phyloP scores from a whole-genome alignment of 1,140 invertebrate genomes.

The Andricus grossulariae region DNA sequence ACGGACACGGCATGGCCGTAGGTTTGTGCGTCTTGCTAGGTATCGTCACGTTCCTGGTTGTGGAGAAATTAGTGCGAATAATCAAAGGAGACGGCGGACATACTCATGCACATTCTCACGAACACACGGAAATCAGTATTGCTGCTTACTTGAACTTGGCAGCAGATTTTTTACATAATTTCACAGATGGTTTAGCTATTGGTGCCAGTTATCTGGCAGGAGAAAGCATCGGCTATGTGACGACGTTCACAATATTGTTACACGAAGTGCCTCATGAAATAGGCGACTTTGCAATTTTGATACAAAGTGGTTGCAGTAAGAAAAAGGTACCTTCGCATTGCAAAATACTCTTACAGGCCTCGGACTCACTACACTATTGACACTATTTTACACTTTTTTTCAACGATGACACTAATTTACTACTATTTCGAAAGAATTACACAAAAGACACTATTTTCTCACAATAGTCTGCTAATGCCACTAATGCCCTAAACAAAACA shows the following conservation, averaged over 20 bases:
- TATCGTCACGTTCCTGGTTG: slow-evolving; percentile 93
- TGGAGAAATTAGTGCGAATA: slow-evolving; percentile 94
- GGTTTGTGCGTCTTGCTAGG: slow-evolving; percentile 93
- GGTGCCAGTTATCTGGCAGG: slow-evolving; percentile 97
- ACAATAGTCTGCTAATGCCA: too few species aligned
- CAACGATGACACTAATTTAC: too few species aligned
- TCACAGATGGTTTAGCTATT: slow-evolving; percentile 97
- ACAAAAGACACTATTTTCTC: too few species aligned
- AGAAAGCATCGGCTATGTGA: slow-evolving; percentile 87
- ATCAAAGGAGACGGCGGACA: slow-evolving; percentile 88
- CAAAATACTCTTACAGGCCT: too few species aligned
- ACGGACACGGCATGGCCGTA: slow-evolving; percentile 86
- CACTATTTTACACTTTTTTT: too few species aligned
- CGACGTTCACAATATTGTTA: slow-evolving; percentile 94
- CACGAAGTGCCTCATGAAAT: slow-evolving; percentile 99
- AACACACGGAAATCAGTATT: slow-evolving; percentile 86
- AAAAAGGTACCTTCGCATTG: slow-evolving; percentile 80
- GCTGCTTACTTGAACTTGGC: slow-evolving; percentile 95
- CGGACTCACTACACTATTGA: too few species aligned
- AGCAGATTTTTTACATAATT: slow-evolving; percentile 97
- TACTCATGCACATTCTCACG: slow-evolving; percentile 55
- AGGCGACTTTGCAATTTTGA: slow-evolving; percentile 97
- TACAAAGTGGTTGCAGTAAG: slow-evolving; percentile 94
- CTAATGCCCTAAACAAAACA: too few species aligned
- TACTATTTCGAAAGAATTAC: too few species aligned